Conservation (phyloP, 2,113 vertebrate genomes). For the Centropristis striata region DNA sequence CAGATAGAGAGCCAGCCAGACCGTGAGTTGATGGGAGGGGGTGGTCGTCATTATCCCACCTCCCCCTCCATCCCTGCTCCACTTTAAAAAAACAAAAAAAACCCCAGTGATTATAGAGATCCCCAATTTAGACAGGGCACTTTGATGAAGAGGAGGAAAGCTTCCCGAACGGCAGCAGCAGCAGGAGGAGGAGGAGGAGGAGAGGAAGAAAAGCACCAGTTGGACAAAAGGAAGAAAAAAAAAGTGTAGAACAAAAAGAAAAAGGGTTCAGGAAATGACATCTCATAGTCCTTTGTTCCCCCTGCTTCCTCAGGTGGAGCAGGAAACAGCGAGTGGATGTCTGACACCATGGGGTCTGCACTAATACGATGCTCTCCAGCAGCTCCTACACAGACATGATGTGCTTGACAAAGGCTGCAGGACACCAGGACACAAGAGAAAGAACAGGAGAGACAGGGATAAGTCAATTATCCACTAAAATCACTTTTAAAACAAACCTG, state of each 20-base stretch:
- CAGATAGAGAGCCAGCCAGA: conserved; percentile 60
- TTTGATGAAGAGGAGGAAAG: conserved; percentile 47
- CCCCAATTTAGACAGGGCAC: conserved; percentile 30
- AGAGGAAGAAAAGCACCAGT: conserved; percentile 74
- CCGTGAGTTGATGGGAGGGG: conserved; percentile 44
- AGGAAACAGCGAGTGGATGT: conserved; percentile 84
- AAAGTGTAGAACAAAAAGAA: conserved; percentile 75
- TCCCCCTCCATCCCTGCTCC: conserved; percentile 67
- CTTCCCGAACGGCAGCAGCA: conserved; percentile 59
- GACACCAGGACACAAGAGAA: conserved; percentile 27
- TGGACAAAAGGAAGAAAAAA: conserved; percentile 68
- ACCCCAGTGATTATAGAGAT: conserved; percentile 36
- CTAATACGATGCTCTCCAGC: conserved; percentile 78
- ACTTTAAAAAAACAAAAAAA: conserved; percentile 71
- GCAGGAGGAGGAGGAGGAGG: conserved; percentile 18
- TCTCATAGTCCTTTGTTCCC: conserved; percentile 86
- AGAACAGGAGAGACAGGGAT: conserved; percentile 11
- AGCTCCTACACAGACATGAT: conserved; percentile 95
- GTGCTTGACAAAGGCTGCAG: conserved; percentile 97
- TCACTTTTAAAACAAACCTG: not conserved
- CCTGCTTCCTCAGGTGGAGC: conserved; percentile 79
- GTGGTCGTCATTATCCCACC: conserved; percentile 45
- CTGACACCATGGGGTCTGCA: conserved; percentile 89
- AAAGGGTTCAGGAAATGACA: conserved; percentile 82
- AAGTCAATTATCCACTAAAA: not conserved